Evolutionary conservation across 2,888 invertebrate species (phyloP).

Genomic region (Drosophila glabriapex): DNA sequence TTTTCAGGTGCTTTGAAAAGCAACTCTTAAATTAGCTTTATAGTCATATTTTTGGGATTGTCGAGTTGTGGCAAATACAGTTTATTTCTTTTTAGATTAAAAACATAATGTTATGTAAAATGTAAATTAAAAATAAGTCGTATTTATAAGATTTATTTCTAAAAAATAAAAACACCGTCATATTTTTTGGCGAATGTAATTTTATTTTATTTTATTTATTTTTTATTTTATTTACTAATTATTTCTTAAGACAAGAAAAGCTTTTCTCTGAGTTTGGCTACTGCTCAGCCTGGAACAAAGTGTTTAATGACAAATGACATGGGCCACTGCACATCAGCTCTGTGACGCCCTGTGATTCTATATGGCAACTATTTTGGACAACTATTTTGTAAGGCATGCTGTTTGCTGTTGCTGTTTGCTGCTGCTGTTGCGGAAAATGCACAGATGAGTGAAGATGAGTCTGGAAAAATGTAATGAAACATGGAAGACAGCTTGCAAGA

Average conservation of each 20-base stretch:
- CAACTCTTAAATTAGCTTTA: neutral
- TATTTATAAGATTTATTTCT: neutral
- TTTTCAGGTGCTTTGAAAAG: neutral
- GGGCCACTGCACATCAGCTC: constrained; percentile 52
- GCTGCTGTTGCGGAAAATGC: constrained; percentile 29
- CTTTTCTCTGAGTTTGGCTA: neutral
- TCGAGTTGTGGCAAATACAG: neutral
- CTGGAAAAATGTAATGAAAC: constrained; percentile 73
- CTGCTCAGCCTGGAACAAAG: constrained; percentile 34
- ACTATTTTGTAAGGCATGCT: constrained; percentile 4
- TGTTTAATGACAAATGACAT: constrained; percentile 82
- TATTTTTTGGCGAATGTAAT: neutral
- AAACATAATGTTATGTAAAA: neutral
- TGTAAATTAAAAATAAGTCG: neutral
- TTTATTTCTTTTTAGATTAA: neutral
- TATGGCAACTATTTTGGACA: constrained; percentile 12
- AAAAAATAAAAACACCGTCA: neutral
- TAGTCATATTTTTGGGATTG: neutral
- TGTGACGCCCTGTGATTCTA: constrained; percentile 16
- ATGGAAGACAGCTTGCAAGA: constrained; percentile 50
- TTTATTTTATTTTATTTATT: too few relatives aligned
- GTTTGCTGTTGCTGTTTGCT: constrained; percentile 1
- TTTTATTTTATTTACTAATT: neutral
- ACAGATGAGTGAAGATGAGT: constrained; percentile 46
- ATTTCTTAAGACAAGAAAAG: neutral